Conservation (phyloP, 2,797 vertebrate genomes). For the Megalops cyprinoides region DNA sequence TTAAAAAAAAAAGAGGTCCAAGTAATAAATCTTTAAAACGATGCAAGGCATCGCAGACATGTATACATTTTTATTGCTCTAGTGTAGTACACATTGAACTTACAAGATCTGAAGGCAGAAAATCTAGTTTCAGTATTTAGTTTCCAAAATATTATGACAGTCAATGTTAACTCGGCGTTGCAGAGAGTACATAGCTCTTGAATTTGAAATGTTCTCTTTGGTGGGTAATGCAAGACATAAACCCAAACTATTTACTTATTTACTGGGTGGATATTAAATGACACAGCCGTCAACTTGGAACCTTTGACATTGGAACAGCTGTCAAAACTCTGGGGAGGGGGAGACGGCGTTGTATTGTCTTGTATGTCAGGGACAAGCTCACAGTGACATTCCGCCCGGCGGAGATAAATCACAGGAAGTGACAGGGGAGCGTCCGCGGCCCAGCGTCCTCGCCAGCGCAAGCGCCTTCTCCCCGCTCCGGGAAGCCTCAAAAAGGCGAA, state of each 20-base stretch:
- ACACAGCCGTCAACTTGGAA: slow-evolving; percentile 1
- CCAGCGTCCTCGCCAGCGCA: neutral
- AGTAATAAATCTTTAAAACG: too few species aligned
- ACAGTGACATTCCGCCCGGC: slow-evolving; percentile 46
- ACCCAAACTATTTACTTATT: neutral
- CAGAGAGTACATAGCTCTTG: neutral
- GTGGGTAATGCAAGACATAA: neutral
- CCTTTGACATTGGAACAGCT: slow-evolving; percentile 31
- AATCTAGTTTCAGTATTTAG: neutral
- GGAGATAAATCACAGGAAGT: slow-evolving; percentile 44
- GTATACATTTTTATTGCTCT: neutral
- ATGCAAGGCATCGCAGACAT: too few species aligned
- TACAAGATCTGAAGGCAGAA: neutral
- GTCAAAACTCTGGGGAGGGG: slow-evolving; percentile 1
- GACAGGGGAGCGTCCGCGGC: neutral
- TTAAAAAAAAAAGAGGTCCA: too few species aligned
- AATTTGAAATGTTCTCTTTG: neutral
- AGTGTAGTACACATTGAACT: neutral
- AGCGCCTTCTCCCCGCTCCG: slow-evolving; percentile 8
- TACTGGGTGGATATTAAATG: neutral
- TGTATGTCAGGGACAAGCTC: slow-evolving; percentile 42
- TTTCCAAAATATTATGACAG: neutral
- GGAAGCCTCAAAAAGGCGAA: slow-evolving; percentile 70
- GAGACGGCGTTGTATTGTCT: slow-evolving; percentile 4
- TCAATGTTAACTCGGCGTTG: neutral